Base-by-base conservation (phyloP, 2,797 vertebrate genomes). In the Sylvia borin region DNA sequence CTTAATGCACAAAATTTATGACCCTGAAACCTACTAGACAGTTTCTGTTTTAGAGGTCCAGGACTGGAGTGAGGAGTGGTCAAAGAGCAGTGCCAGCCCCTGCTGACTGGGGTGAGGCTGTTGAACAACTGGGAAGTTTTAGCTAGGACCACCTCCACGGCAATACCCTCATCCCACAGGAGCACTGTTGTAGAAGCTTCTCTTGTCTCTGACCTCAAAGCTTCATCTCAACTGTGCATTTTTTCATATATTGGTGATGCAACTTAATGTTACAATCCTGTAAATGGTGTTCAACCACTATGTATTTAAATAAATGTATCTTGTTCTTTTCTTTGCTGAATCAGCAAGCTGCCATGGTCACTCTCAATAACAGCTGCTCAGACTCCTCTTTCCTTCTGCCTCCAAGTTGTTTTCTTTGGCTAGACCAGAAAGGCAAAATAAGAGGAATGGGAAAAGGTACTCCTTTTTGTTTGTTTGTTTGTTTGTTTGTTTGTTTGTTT, bases 221-320 rank as follows among this genome's bases (percentile, higher is more conserved):
- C 19, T 83, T 42, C 3, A 4, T 47, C 45, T 64, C 32, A 43
- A 0, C 15, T 68, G 22, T 17, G 34, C 1, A 0, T 5, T 58
- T 81, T 85, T 80, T 24, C 29, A 22, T 1, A 2, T 73, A 26
- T 4, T 42, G 45, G 57, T 89, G 51, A 29, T 20, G 32, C 11
- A 75, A 31, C 10, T 45, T 60, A 40, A 0, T 26, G 1, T 85
- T 74, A 84, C 16, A 32, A 50, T 75, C 25, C 51, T 18, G 26
- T 11, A 84, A 80, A 47, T 8, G 11, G 3, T 17, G 8, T 58
- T 84, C 83, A 62, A 68, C 43, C 24, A 42, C 38, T 17, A 24
- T 13, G 10, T 5, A 13, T 74, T 65, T 86, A 84, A 86, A 81
- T 15, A 54, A 61, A 42, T 4, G 3, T 29, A 27, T 70, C 20